These are phyloP conservation scores for Heloderma charlesbogerti DNA, from an alignment of 2,113 vertebrate species.

Conservation along the genomic window DNA sequence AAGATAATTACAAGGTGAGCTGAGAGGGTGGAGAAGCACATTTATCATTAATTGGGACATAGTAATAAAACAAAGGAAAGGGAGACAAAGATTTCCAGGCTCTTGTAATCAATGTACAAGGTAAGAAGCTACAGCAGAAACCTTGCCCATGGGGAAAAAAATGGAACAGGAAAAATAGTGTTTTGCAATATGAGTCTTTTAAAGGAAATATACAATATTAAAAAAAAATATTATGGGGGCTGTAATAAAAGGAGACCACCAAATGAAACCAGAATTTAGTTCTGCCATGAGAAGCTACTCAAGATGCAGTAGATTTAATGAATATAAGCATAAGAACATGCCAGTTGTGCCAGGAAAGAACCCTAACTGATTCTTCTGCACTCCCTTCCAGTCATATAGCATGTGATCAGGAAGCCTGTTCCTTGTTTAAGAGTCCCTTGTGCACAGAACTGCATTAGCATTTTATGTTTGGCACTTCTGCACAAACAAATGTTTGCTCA, in stretches of 20 bases:
- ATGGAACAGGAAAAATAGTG: not conserved
- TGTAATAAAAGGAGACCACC: not conserved
- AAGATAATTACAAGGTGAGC: not conserved
- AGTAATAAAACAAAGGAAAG: not conserved
- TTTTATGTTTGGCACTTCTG: conserved; percentile 20
- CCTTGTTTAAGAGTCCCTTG: conserved; percentile 11
- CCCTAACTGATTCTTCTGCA: not conserved
- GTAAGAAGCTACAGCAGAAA: not conserved
- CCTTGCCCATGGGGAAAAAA: not conserved
- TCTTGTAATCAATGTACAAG: not conserved
- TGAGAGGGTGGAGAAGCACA: not conserved
- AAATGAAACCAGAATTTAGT: not conserved
- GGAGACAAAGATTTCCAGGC: not conserved
- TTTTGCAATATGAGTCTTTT: not conserved
- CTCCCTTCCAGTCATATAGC: not conserved
- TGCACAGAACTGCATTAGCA: not conserved
- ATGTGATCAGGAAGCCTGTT: conserved; percentile 3
- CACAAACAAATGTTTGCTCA: conserved; percentile 25
- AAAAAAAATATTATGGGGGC: not conserved
- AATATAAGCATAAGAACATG: not conserved
- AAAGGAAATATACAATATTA: not conserved
- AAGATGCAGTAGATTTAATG: not conserved
- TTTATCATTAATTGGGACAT: not conserved
- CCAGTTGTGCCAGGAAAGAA: not conserved
- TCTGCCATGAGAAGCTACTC: not conserved